Percentiles rank a stretch among this genome's conserved stretches.
Conservation (phyloP, 1,140 invertebrate genomes). For the Akabosia matsudoensis region DNA sequence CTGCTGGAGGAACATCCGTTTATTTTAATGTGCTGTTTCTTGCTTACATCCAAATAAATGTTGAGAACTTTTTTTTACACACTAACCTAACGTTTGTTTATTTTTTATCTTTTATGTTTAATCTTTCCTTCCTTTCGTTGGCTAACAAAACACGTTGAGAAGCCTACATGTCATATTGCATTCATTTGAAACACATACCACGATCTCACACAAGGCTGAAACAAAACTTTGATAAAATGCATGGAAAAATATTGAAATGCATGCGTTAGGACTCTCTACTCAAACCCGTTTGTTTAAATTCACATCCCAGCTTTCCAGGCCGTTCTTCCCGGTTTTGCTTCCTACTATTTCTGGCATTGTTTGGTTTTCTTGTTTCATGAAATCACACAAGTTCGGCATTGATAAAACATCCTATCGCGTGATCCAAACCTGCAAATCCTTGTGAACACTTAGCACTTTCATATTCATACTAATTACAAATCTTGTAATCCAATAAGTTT, state of each 20-base stretch:
- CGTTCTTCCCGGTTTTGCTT: too few species aligned
- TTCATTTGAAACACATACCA: background rate
- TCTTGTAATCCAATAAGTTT: too few species aligned
- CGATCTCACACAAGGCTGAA: background rate
- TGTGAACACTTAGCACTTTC: too few species aligned
- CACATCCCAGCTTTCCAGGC: background rate
- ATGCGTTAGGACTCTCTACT: background rate
- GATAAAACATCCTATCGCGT: too few species aligned
- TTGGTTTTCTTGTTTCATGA: too few species aligned
- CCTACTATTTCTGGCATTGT: too few species aligned
- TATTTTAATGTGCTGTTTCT: background rate
- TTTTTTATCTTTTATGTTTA: background rate
- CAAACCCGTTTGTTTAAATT: background rate
- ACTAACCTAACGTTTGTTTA: slow-evolving; percentile 11
- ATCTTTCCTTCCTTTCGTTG: slow-evolving; percentile 4
- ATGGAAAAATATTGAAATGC: too few species aligned
- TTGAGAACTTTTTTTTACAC: slow-evolving; percentile 12
- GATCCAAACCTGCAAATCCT: too few species aligned
- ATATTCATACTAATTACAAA: too few species aligned
- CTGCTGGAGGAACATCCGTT: slow-evolving; percentile 15
- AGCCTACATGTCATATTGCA: background rate
- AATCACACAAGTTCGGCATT: too few species aligned
- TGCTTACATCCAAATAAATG: slow-evolving; percentile 17
- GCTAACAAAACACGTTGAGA: background rate
- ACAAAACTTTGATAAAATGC: too few species aligned